A percentile compares a stretch with the other conserved stretches of the same genome.
phyloP scores from a whole-genome alignment of 2,113 vertebrate genomes.

The Heterotis niloticus region DNA sequence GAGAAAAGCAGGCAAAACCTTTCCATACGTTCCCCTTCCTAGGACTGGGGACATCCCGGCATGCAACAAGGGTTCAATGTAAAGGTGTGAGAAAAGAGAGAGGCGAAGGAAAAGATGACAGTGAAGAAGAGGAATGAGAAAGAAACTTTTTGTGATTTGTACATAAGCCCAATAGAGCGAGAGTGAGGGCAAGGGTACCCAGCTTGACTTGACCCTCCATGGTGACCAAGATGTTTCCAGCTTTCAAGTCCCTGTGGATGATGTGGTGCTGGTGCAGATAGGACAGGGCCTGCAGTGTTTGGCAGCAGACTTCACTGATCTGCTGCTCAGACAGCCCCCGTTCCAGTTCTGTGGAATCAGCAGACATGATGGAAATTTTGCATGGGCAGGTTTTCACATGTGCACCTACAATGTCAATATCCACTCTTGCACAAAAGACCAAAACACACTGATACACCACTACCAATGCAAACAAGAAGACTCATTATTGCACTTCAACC shows the following conservation, averaged over 20 bases:
- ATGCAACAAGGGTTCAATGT: too few species aligned
- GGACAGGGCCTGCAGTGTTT: slow-evolving; percentile 58
- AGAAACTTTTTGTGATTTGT: background rate
- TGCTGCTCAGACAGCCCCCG: slow-evolving; percentile 57
- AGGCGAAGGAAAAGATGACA: too few species aligned
- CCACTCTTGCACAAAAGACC: too few species aligned
- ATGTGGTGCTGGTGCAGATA: slow-evolving; percentile 60
- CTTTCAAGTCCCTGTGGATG: slow-evolving; percentile 66
- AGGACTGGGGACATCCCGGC: too few species aligned
- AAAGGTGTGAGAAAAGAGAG: too few species aligned
- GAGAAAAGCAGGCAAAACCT: too few species aligned
- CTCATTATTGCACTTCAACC: too few species aligned
- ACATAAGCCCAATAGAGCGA: background rate
- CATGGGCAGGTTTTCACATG: background rate
- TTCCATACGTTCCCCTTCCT: too few species aligned
- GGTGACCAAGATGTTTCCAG: slow-evolving; percentile 64
- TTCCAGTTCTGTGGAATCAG: slow-evolving; percentile 54
- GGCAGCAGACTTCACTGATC: slow-evolving; percentile 58
- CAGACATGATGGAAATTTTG: slow-evolving; percentile 4
- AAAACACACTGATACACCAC: too few species aligned
- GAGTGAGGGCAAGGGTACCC: slow-evolving; percentile 41
- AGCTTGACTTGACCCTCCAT: slow-evolving; percentile 59
- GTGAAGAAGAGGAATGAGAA: too few species aligned
- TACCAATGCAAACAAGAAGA: too few species aligned
- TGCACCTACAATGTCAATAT: background rate